A percentile compares a stretch with the other conserved stretches of the same genome.
phyloP scores from a whole-genome alignment of 2,797 vertebrate genomes.

The Uromys caudimaculatus region DNA sequence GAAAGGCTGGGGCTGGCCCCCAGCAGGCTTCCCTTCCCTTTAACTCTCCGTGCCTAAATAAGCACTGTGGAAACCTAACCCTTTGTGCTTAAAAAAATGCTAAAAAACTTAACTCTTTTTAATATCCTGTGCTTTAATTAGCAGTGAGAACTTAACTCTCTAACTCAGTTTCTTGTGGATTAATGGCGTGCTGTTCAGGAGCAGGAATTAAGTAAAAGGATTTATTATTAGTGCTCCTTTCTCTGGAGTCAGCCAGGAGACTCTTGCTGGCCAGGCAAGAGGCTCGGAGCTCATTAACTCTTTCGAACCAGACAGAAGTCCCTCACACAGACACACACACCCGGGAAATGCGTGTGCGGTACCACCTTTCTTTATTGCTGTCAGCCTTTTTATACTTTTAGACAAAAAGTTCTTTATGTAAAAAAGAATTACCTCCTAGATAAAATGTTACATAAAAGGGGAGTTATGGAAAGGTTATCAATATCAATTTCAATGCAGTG shows the following conservation, averaged over 20 bases:
- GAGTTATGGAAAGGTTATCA: not conserved
- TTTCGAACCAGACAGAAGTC: not conserved
- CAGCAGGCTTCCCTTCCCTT: not conserved
- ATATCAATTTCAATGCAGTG: not conserved
- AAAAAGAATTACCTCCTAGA: not conserved
- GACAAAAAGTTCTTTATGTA: not conserved
- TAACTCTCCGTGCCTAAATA: not conserved
- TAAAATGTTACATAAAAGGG: not conserved
- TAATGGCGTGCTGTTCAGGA: not conserved
- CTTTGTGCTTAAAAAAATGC: not conserved
- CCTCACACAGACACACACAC: not conserved
- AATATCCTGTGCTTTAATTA: not conserved
- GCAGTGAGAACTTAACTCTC: no score
- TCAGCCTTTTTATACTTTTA: not conserved
- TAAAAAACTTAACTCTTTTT: not conserved
- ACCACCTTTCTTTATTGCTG: not conserved
- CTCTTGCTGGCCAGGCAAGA: not conserved
- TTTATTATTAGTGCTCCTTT: not conserved
- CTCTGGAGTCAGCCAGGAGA: no score
- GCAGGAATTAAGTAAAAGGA: not conserved
- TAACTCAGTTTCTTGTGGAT: not conserved
- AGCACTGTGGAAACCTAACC: not conserved
- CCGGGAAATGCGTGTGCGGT: not conserved
- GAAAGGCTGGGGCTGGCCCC: not conserved
- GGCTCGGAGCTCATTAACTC: not conserved